Base-by-base conservation (phyloP, 2,113 vertebrate genomes). In the Delphinus delphis region DNA sequence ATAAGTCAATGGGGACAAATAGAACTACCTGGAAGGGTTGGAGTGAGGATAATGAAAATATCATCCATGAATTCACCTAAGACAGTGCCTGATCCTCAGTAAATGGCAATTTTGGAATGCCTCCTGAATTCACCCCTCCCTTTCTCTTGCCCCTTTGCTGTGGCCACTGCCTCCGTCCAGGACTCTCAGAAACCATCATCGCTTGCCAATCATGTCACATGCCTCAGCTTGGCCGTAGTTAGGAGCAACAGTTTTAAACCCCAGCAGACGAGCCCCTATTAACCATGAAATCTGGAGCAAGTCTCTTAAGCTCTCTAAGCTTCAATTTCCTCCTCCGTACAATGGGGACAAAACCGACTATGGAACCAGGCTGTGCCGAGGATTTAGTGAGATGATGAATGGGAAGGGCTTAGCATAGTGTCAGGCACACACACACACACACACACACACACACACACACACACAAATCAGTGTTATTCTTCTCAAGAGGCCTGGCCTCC, bases 271-370 rank as follows among this genome's bases (percentile, higher is more conserved):
- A 79, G 47, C 18, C 26, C 23, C 67, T 62, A 17, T 81, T n/a
- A 68, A 38, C 26, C n/a, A 18, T 38, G 26, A 80, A 88, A 91
- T 63, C 74, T 36, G 31, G 76, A 76, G 79, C 62, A 23, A 60
- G 81, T 70, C 85, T 91, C 86, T 90, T 68, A 90, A 91, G 60
- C 71, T 71, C 58, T 18, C 68, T 67, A 74, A 93, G 70, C 90
- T 92, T 96, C 76, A 33, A 77, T 94, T 96, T 96, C 95, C 81
- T 88, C 62, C 82, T 96, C 86, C 50, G 88, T 85, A 38, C 77
- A 82, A 77, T 50, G 55, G 41, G 65, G 91, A 53, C 77, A 88
- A 95, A 63, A 87, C 55, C 20, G 3, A 47, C 67, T 63, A 36
- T 6, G 2, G n/a, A 50, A 93, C 23, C 26, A 62, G 68, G 62